Percentiles rank a stretch among this genome's conserved stretches.
Conservation (phyloP, 2,888 invertebrate species). For the Buathra laborator region DNA sequence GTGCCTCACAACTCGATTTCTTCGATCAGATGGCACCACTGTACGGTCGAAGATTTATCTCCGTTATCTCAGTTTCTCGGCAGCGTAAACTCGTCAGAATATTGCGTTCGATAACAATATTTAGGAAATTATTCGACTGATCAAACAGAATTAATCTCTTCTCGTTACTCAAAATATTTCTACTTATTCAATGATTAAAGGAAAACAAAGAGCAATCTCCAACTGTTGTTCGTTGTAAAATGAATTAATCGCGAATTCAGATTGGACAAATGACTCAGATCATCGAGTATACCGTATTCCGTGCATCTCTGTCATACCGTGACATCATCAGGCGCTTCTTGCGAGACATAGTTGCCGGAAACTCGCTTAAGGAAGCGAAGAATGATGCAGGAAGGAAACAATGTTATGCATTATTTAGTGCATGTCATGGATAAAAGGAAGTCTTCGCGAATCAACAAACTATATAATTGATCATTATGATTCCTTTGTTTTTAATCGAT, state of each 20-base stretch:
- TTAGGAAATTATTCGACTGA: not conserved
- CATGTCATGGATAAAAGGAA: not conserved
- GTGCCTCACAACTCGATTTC: constrained; percentile 7
- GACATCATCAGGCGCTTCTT: constrained; percentile 51
- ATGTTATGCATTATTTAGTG: constrained; percentile 13
- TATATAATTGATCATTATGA: not conserved
- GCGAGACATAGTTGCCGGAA: constrained; percentile 25
- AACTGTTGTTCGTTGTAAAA: not conserved
- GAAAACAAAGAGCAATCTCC: not conserved
- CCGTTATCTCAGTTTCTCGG: not conserved
- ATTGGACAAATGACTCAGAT: constrained; percentile 50
- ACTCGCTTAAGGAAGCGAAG: constrained; percentile 1
- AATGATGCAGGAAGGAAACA: constrained; percentile 4
- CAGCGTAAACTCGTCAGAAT: constrained; percentile 8
- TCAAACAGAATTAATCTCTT: not conserved
- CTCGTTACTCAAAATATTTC: not conserved
- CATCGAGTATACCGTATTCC: constrained; percentile 43
- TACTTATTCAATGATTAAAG: not conserved
- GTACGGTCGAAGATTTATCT: not conserved
- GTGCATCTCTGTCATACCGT: constrained; percentile 49
- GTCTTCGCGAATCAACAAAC: not conserved
- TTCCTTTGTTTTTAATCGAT: not conserved
- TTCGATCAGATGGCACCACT: constrained; percentile 68
- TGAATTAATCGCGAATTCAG: constrained; percentile 9
- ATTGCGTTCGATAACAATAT: not conserved